Conservation (phyloP, 2,113 vertebrate species). For the Clarias batrachus region DNA sequence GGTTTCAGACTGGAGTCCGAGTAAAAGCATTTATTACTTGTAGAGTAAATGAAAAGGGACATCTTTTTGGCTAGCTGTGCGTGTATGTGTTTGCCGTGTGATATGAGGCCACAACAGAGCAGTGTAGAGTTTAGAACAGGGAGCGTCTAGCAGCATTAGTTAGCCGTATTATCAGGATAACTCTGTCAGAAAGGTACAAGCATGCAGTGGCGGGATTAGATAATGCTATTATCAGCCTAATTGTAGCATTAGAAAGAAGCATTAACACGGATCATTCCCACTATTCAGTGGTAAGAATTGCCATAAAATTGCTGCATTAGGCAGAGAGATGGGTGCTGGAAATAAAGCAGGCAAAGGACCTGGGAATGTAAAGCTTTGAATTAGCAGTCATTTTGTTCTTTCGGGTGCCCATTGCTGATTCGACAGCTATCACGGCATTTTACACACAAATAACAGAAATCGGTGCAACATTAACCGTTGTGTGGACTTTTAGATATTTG, state of each 20-base stretch:
- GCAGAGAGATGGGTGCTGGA: conserved; percentile 70
- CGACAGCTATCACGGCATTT: conserved; percentile 35
- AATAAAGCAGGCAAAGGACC: conserved; percentile 59
- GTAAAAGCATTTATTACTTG: not conserved
- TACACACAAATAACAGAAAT: conserved; percentile 33
- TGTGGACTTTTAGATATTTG: not conserved
- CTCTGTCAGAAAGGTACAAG: conserved; percentile 65
- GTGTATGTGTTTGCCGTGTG: conserved; percentile 27
- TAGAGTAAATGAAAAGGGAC: conserved; percentile 4
- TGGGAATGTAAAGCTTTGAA: conserved; percentile 64
- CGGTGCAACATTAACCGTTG: conserved; percentile 12
- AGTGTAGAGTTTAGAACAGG: conserved; percentile 55
- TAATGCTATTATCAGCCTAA: conserved; percentile 74
- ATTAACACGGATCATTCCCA: conserved; percentile 75
- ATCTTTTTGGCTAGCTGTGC: not conserved
- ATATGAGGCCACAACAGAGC: conserved; percentile 58
- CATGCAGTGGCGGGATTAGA: conserved; percentile 72
- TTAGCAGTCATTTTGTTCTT: conserved; percentile 60
- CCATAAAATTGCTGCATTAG: conserved; percentile 72
- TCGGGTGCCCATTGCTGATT: conserved; percentile 42
- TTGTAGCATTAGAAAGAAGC: conserved; percentile 72
- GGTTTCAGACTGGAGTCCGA: not conserved
- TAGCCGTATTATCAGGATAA: conserved; percentile 75
- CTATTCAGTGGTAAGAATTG: conserved; percentile 68
- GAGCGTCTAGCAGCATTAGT: conserved; percentile 71